Base-by-base conservation (phyloP, 2,888 invertebrate genomes). In the Hypercompe scribonia region DNA sequence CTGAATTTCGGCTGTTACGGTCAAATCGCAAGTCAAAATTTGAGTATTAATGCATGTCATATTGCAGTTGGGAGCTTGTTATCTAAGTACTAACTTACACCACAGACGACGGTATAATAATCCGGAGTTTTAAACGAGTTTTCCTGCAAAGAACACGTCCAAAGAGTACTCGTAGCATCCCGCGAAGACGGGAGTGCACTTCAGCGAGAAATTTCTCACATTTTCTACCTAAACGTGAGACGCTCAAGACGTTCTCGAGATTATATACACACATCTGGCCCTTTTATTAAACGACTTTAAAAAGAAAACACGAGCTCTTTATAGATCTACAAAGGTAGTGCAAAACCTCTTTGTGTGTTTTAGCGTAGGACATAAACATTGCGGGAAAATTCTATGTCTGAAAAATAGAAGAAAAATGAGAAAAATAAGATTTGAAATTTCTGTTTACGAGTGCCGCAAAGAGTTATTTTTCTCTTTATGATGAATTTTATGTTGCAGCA, bases 121-220 rank as follows among this genome's bases (percentile, higher is more conserved):
- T 86, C 85, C 80, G 69, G 74, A 84, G 79, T 83, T 84, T 79
- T 77, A 86, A 85, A 86, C 85, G 82, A 84, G 81, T 82, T 85
- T 84, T 84, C 84, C 80, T 81, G 84, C 84, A 82, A 86, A 86
- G 84, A 86, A 86, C 88, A 85, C 81, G 85, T 79, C 81, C 84
- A 82, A 82, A 87, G 87, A 80, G 83, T 81, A 80, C 81, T 86
- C 72, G 72, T 76, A 75, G 78, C 82, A 81, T 85, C 82, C 80
- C 77, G 70, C 81, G 78, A 80, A 80, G 86, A 79, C 84, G 77
- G 74, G 81, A 88, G 88, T 85, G 86, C 86, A 85, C 88, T 88
- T 82, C 83, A 87, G 77, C 81, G 78, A 80, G 80, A 83, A 87
- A 87, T 87, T 86, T 87, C 86, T 85, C 87, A 87, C 89, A 88